Evolutionary conservation across 1,140 invertebrate species (phyloP).

Genomic region (Trypoxylus dichotomus): DNA sequence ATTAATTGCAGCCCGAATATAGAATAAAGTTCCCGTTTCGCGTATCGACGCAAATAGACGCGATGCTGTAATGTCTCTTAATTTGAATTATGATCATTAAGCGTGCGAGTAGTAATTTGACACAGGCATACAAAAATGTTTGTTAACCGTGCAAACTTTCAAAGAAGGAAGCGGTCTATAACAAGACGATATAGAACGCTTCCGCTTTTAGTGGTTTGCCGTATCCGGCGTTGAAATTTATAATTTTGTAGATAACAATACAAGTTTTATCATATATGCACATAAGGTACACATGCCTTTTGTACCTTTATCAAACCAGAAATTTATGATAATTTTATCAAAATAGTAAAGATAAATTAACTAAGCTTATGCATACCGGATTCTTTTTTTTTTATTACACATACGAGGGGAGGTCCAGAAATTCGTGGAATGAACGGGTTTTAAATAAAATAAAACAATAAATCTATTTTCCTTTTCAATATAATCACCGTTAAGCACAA

Average conservation of each 20-base stretch:
- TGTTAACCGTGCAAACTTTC: not conserved
- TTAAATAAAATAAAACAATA: too few species aligned
- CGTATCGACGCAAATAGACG: not conserved
- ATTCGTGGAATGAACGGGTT: too few species aligned
- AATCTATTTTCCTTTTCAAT: too few species aligned
- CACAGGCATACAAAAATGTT: not conserved
- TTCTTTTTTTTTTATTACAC: too few species aligned
- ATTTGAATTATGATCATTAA: not conserved
- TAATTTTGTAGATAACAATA: slow-evolving; percentile 4
- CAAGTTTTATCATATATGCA: not conserved
- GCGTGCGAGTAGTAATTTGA: not conserved
- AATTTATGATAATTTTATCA: too few species aligned
- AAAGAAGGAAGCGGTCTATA: not conserved
- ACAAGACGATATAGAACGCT: not conserved
- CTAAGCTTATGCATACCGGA: too few species aligned
- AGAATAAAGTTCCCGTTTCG: not conserved
- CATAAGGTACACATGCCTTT: not conserved
- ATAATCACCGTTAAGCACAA: too few species aligned
- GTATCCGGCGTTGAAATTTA: slow-evolving; percentile 6
- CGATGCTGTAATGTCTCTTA: not conserved
- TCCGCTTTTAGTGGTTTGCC: not conserved
- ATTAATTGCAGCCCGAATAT: not conserved
- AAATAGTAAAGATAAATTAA: too few species aligned
- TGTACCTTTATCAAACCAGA: too few species aligned
- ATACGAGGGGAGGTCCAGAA: too few species aligned